Evolutionary conservation across 35 echinoderm and acorn worm species (phyloP).

Genomic region (Heliocidaris tuberculata): DNA sequence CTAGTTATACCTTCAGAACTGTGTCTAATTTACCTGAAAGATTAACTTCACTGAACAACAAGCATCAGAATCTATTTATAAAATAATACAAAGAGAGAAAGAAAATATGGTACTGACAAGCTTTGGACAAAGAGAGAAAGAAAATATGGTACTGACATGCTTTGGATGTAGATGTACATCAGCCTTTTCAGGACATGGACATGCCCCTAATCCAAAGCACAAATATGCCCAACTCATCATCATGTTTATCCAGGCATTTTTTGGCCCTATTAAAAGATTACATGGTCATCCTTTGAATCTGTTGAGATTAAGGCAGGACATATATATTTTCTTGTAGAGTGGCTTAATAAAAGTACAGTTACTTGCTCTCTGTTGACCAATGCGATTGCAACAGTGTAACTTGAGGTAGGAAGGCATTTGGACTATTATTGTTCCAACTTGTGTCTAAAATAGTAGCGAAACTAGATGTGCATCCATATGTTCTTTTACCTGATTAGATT

Average conservation of each 20-base stretch:
- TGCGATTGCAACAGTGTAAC: neutral
- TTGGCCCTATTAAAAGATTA: neutral
- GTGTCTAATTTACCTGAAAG: neutral
- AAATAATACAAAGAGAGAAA: neutral
- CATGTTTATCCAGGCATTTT: conserved; percentile 9
- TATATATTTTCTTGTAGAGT: neutral
- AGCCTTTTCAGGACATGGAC: neutral
- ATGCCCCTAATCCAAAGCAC: conserved; percentile 2
- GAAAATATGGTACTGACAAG: neutral
- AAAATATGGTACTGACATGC: neutral
- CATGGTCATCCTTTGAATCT: neutral
- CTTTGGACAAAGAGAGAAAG: neutral
- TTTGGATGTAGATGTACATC: neutral
- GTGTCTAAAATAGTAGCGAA: no score
- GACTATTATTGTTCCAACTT: no score
- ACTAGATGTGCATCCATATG: no score
- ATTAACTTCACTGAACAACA: neutral
- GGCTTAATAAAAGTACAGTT: neutral
- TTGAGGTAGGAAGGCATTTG: neutral
- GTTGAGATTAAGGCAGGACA: neutral
- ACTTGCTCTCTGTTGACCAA: neutral
- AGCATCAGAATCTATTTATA: neutral
- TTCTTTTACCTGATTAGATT: no score
- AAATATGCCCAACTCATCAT: conserved; percentile 26
- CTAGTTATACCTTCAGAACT: neutral